These are phyloP conservation scores for Limenitis camilla DNA, from an alignment of 2,888 invertebrate species.

Conservation along the genomic window DNA sequence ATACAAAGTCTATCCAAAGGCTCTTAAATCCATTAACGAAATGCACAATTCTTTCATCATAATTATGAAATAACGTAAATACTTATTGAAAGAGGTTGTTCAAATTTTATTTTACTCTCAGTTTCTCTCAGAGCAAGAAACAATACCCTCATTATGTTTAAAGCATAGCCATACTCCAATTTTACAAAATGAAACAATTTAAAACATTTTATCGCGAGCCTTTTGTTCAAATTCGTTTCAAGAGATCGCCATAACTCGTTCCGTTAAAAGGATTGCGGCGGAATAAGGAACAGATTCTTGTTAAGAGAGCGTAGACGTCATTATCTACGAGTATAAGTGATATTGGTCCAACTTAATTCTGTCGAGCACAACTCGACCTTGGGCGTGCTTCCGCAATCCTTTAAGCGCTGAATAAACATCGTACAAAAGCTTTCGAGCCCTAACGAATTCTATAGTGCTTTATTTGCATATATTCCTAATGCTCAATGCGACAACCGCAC, in stretches of 20 bases:
- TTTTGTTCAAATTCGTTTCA: conserved; percentile 46
- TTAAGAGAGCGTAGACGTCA: conserved; percentile 35
- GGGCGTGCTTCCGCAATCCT: conserved; percentile 51
- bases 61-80: conserved; percentile 16
- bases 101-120: conserved; percentile 23
- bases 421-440: conserved; percentile 49
- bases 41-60: conserved; percentile 13
- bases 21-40: conserved; percentile 4
- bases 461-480: conserved; percentile 64
- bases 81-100: conserved; percentile 13
- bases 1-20: no score
- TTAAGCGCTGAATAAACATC: conserved; percentile 30
- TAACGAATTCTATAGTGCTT: conserved; percentile 27
- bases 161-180: conserved; percentile 27
- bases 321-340: conserved; percentile 27
- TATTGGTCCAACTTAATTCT: conserved; percentile 29
- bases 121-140: conserved; percentile 24
- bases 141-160: conserved; percentile 29
- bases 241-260: conserved; percentile 49
- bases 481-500: conserved; percentile 62
- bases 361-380: conserved; percentile 43
- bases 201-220: conserved; percentile 43
- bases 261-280: conserved; percentile 54
- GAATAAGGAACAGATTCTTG: conserved; percentile 41
- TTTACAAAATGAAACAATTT: conserved; percentile 41